A percentile compares a stretch with the other conserved stretches of the same genome.
phyloP scores from a whole-genome alignment of 2,797 vertebrate species.

The Coccyzus lansbergi region DNA sequence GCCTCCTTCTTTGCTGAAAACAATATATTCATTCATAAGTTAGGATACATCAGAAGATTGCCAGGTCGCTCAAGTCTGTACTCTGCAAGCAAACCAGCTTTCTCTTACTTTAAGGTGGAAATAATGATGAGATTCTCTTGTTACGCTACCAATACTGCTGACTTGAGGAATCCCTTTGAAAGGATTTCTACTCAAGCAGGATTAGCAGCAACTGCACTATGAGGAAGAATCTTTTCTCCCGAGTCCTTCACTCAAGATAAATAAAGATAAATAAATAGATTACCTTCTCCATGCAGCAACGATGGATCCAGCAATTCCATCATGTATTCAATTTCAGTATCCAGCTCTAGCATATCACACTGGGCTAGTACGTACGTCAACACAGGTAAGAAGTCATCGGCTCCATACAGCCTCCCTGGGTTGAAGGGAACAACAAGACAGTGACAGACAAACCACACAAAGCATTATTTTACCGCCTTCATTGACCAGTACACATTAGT shows the following conservation, averaged over 20 bases:
- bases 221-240: neutral
- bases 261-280: neutral
- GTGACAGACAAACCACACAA: neutral
- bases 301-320: constrained; percentile 96
- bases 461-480: neutral
- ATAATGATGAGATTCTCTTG: neutral
- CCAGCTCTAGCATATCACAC: constrained; percentile 94
- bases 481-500: neutral
- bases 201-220: neutral
- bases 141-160: neutral
- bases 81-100: neutral
- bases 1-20: neutral
- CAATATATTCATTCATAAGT: accelerated
- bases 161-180: neutral
- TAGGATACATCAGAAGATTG: neutral
- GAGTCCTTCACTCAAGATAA: neutral
- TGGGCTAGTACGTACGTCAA: constrained; percentile 94
- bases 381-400: constrained; percentile 96
- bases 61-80: neutral
- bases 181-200: neutral
- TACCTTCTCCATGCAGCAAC: constrained; percentile 95
- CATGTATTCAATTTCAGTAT: constrained; percentile 95
- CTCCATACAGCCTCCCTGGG: constrained; percentile 93
- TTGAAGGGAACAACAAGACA: constrained; percentile 9
- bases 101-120: neutral